Percentiles rank a stretch among this genome's conserved stretches.
phyloP scores from a whole-genome alignment of 64 coral and sea anemone species.

The Dendronephthya gigantea region DNA sequence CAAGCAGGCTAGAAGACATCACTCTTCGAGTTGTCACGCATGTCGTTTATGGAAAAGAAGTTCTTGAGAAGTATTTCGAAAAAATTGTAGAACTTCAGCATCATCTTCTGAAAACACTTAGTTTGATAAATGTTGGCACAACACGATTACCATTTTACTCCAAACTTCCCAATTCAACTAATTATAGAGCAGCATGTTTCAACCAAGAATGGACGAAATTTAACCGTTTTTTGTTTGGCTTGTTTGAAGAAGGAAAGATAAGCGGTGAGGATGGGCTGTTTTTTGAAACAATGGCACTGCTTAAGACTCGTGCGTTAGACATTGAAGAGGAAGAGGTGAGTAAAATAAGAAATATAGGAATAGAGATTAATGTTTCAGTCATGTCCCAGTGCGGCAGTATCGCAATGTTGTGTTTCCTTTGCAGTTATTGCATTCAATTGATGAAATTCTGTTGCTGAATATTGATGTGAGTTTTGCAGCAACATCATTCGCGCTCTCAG shows the following conservation, averaged over 20 bases:
- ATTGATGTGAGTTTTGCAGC: constrained; percentile 76
- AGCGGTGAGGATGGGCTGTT: neutral
- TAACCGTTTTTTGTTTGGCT: neutral
- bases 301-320: neutral
- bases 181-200: neutral
- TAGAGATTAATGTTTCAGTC: neutral
- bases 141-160: neutral
- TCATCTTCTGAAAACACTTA: neutral
- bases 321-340: constrained; percentile 30
- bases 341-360: neutral
- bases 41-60: neutral
- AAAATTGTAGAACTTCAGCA: neutral
- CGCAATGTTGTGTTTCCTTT: neutral
- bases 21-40: neutral
- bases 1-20: neutral
- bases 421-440: constrained; percentile 64
- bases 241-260: neutral
- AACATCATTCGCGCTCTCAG: constrained; percentile 60
- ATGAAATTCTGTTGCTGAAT: constrained; percentile 78
- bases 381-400: neutral
- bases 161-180: neutral
- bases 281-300: neutral
- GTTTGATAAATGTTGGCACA: neutral
- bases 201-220: neutral
- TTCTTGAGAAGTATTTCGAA: constrained; percentile 1